phyloP scores from a whole-genome alignment of 2,113 vertebrate species.

The Eleginops maclovinus region DNA sequence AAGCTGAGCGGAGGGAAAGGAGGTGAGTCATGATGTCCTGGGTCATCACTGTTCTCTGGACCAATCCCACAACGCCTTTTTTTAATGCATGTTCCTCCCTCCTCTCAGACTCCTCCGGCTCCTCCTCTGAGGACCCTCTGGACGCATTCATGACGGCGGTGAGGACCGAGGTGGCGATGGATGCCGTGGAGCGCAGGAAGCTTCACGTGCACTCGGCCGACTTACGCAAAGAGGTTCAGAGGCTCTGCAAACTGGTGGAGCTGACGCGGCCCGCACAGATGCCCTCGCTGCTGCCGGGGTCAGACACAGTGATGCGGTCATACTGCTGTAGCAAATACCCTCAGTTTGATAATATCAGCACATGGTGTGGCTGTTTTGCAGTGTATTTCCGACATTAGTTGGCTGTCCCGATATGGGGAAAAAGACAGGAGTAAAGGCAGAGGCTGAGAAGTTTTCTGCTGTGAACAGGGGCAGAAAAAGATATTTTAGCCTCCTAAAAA shows the following conservation, averaged over 20 bases:
- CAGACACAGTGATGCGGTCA: slow-evolving; percentile 26
- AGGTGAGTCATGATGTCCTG: slow-evolving; percentile 81
- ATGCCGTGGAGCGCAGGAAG: slow-evolving; percentile 92
- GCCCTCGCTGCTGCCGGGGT: slow-evolving; percentile 91
- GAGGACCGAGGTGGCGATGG: slow-evolving; percentile 85
- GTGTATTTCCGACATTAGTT: no score
- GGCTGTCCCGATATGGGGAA: no score
- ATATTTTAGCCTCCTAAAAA: no score
- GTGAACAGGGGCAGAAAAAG: no score
- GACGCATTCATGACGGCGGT: slow-evolving; percentile 97
- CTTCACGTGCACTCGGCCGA: slow-evolving; percentile 91
- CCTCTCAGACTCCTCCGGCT: slow-evolving; percentile 81
- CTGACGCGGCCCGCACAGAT: slow-evolving; percentile 91
- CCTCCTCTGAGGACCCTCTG: slow-evolving; percentile 90
- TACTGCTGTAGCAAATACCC: background rate
- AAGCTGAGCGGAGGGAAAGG: slow-evolving; percentile 86
- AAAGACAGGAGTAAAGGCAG: no score
- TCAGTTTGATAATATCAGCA: no score
- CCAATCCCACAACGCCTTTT: background rate
- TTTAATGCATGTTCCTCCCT: background rate
- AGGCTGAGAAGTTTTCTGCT: no score
- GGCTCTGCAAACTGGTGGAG: slow-evolving; percentile 90
- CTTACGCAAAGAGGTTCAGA: slow-evolving; percentile 91
- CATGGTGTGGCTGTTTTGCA: no score
- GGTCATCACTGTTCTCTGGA: background rate